Percentiles rank a stretch among this genome's conserved stretches.
These are phyloP conservation scores for Drosophila kanekoi DNA, from an alignment of 2,888 invertebrate species.

Conservation along the genomic window DNA sequence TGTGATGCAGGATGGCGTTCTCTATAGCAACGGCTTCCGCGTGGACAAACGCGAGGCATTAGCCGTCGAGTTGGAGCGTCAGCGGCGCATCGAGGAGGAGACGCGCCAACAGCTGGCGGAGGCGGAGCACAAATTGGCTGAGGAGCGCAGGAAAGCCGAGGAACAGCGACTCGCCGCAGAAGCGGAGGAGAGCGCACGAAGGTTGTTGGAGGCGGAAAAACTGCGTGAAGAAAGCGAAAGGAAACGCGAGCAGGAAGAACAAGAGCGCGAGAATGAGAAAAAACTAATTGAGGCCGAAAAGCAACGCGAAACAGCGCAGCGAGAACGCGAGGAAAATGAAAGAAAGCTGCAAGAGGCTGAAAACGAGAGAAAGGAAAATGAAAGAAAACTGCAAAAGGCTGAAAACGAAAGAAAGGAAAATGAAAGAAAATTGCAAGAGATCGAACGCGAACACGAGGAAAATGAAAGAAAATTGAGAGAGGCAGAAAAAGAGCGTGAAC, in stretches of 20 bases:
- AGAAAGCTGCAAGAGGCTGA: conserved; percentile 13
- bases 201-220: conserved; percentile 51
- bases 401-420: conserved; percentile 33
- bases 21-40: conserved; percentile 83
- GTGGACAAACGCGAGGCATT: conserved; percentile 57
- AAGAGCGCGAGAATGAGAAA: conserved; percentile 40
- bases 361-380: conserved; percentile 8
- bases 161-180: conserved; percentile 38
- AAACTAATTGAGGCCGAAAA: conserved; percentile 46
- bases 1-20: conserved; percentile 84
- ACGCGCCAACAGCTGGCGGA: conserved; percentile 77
- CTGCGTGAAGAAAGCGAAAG: conserved; percentile 37
- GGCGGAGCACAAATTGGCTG: conserved; percentile 75
- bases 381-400: conserved; percentile 36
- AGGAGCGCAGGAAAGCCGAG: conserved; percentile 56
- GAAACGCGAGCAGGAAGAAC: conserved; percentile 29
- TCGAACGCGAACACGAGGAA: conserved; percentile 29
- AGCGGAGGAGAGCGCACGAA: conserved; percentile 52
- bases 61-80: conserved; percentile 79
- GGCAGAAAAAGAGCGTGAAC: conserved; percentile 43
- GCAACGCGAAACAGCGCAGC: conserved; percentile 16
- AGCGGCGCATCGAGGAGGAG: conserved; percentile 78
- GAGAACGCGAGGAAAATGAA: conserved; percentile 17
- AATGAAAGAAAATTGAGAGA: conserved; percentile 50
- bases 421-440: conserved; percentile 44